A percentile compares a stretch with the other conserved stretches of the same genome.
Conservation (phyloP, 2,113 vertebrate species). For the Nothoprocta perdicaria region DNA sequence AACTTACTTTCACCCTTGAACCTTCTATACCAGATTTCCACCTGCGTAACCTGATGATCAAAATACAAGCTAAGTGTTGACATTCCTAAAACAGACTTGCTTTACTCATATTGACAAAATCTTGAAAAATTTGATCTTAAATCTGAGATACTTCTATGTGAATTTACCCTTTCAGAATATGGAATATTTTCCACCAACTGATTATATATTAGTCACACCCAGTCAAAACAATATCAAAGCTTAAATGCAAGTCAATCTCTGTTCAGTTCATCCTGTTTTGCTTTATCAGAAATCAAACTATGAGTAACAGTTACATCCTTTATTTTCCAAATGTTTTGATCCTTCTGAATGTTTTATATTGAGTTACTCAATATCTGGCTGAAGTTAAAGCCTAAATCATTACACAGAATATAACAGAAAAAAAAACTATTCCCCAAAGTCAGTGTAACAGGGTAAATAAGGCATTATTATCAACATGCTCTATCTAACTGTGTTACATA, state of each 20-base stretch:
- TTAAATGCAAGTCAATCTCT: not conserved
- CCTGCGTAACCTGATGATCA: not conserved
- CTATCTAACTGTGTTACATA: not conserved
- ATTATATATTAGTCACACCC: not conserved
- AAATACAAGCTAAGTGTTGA: not conserved
- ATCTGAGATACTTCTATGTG: not conserved
- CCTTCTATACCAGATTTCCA: not conserved
- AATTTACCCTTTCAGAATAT: not conserved
- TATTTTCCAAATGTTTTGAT: not conserved
- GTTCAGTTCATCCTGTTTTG: not conserved
- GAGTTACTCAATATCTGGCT: not conserved
- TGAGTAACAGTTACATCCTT: not conserved
- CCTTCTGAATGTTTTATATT: not conserved
- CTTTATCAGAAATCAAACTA: not conserved
- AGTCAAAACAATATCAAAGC: not conserved
- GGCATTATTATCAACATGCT: not conserved
- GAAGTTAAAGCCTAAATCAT: not conserved
- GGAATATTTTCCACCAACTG: not conserved
- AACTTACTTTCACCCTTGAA: not conserved
- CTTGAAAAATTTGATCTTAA: not conserved
- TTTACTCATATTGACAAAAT: not conserved
- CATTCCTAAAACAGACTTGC: not conserved
- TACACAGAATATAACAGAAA: not conserved
- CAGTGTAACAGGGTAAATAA: not conserved
- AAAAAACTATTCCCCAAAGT: not conserved